Evolutionary conservation across 2,888 invertebrate genomes (phyloP).

Genomic region (Eupithecia abbreviata): DNA sequence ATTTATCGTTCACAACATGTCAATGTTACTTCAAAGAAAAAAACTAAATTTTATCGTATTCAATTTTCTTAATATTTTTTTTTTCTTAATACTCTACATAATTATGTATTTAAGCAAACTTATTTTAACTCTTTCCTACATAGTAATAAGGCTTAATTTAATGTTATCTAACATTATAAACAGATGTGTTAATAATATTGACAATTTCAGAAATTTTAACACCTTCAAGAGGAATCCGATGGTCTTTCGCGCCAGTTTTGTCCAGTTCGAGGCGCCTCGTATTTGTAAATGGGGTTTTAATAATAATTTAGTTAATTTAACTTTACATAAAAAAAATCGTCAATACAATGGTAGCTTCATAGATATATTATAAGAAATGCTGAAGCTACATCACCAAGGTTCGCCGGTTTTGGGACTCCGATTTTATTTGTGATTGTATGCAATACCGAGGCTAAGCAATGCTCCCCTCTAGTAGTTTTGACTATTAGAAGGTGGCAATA

Average conservation of each 20-base stretch:
- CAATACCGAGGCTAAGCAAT: background rate
- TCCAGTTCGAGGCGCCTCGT: slow-evolving; percentile 6
- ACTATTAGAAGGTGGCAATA: background rate
- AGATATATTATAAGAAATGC: background rate
- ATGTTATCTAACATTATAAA: background rate
- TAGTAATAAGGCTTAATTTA: background rate
- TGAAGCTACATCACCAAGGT: background rate
- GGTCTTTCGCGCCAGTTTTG: background rate
- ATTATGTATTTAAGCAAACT: background rate
- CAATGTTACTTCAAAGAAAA: background rate
- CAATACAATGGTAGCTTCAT: background rate
- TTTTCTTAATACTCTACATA: too few species aligned
- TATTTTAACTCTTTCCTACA: background rate
- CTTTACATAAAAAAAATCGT: background rate
- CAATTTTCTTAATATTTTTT: too few species aligned
- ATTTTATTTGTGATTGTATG: background rate
- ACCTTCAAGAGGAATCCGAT: background rate
- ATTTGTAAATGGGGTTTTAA: background rate
- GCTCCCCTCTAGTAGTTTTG: background rate
- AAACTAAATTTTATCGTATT: too few species aligned
- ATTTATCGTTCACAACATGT: background rate
- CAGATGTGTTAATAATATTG: background rate
- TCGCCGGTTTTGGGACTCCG: background rate
- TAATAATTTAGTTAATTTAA: background rate
- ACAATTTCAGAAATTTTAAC: background rate